A percentile compares a stretch with the other conserved stretches of the same genome.
Evolutionary conservation across 2,113 vertebrate species (phyloP).

Genomic region (Amphilophus citrinellus): DNA sequence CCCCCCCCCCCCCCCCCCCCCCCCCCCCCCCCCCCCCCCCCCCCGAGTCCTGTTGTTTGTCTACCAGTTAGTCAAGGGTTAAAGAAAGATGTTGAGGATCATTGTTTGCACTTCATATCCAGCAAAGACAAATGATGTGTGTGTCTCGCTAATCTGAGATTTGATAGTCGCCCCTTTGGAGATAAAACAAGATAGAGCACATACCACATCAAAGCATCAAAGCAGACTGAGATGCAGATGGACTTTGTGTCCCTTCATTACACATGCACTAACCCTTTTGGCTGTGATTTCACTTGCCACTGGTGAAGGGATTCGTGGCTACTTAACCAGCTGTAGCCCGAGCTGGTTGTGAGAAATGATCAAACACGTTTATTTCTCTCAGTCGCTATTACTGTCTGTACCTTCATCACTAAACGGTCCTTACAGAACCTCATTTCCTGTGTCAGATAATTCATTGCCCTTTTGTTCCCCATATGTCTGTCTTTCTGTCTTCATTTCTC

Average conservation of each 20-base stretch:
- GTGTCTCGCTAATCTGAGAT: constrained; percentile 49
- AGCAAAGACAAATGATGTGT: constrained; percentile 32
- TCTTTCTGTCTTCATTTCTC: constrained; percentile 17
- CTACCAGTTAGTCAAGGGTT: constrained; percentile 13
- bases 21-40: no score
- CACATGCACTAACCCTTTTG: constrained; percentile 73
- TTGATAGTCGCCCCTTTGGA: constrained; percentile 46
- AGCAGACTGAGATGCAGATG: constrained; percentile 77
- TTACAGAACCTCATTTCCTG: constrained; percentile 66
- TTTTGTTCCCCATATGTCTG: constrained; percentile 20
- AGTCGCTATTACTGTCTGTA: constrained; percentile 52
- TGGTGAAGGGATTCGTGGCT: constrained; percentile 62
- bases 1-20: no score
- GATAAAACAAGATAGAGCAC: constrained; percentile 63
- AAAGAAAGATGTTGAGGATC: neutral
- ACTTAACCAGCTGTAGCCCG: constrained; percentile 72
- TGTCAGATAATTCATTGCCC: constrained; percentile 37
- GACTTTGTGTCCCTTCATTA: constrained; percentile 75
- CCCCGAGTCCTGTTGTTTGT: neutral
- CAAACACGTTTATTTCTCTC: constrained; percentile 62
- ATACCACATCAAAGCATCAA: constrained; percentile 72
- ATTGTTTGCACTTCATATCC: constrained; percentile 16
- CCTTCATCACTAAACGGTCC: constrained; percentile 49
- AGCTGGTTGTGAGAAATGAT: constrained; percentile 56
- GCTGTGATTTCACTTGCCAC: constrained; percentile 69